Evolutionary conservation across 92 coral and sea anemone genomes (phyloP).

Genomic region (Umimayanthus kanabou): DNA sequence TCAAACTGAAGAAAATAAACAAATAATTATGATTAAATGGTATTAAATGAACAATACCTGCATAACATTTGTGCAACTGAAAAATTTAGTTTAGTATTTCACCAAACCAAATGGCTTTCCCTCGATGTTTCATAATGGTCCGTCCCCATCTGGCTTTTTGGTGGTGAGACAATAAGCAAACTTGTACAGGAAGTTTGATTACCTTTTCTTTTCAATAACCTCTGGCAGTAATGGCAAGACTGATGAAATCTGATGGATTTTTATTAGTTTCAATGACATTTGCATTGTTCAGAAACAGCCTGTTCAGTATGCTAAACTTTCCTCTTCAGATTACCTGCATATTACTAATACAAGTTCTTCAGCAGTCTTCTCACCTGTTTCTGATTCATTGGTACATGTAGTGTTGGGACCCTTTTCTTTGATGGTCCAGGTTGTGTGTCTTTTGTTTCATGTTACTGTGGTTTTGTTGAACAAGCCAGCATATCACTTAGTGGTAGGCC

Average conservation of each 20-base stretch:
- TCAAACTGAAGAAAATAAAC: too few species aligned
- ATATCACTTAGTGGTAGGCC: background rate
- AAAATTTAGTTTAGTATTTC: constrained; percentile 7
- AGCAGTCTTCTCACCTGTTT: background rate
- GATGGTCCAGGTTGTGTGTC: background rate
- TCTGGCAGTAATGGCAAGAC: background rate
- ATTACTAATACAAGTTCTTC: background rate
- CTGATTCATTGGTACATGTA: background rate
- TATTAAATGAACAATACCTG: background rate
- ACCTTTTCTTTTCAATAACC: background rate
- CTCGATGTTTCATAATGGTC: background rate
- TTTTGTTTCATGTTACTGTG: background rate
- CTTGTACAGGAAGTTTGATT: background rate
- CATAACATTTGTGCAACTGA: constrained; percentile 3
- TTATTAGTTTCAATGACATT: background rate
- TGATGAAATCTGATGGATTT: constrained; percentile 13
- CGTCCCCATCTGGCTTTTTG: background rate
- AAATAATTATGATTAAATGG: too few species aligned
- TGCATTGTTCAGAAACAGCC: background rate
- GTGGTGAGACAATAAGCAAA: background rate
- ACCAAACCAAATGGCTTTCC: constrained; percentile 22
- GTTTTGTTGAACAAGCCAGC: background rate
- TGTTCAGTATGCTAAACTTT: background rate
- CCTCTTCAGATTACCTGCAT: background rate
- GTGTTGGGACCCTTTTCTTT: background rate